Conservation (phyloP, 1,140 invertebrate species). For the Ceratina calcarata region DNA sequence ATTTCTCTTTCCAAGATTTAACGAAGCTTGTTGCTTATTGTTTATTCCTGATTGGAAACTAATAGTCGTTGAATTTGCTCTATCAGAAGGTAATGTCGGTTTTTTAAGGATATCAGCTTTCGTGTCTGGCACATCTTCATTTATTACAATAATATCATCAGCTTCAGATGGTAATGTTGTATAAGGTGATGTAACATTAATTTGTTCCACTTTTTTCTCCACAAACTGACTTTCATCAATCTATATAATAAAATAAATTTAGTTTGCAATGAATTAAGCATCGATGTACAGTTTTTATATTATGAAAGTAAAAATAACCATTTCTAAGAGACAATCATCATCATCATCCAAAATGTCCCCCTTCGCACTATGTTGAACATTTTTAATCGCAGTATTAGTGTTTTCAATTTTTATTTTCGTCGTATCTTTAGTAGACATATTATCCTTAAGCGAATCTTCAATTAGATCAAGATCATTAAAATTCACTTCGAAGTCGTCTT, state of each 20-base stretch:
- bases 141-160: background rate
- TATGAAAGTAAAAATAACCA: constrained; percentile 24
- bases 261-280: background rate
- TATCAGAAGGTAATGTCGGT: background rate
- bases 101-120: background rate
- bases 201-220: background rate
- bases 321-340: constrained; percentile 56
- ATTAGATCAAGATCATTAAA: constrained; percentile 61
- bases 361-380: constrained; percentile 5
- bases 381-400: background rate
- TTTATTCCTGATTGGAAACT: background rate
- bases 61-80: background rate
- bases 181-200: background rate
- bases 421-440: background rate
- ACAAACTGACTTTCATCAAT: constrained; percentile 25
- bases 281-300: background rate
- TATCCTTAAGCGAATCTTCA: constrained; percentile 47
- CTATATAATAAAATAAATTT: background rate
- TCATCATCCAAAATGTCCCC: constrained; percentile 10
- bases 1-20: constrained; percentile 4
- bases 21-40: background rate
- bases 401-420: background rate
- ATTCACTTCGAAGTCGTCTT: constrained; percentile 71
- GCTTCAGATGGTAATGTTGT: constrained; percentile 22
- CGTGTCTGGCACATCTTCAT: too few relatives aligned